These are phyloP conservation scores for Axis porcinus DNA, from an alignment of 2,113 vertebrate genomes.

Conservation along the genomic window DNA sequence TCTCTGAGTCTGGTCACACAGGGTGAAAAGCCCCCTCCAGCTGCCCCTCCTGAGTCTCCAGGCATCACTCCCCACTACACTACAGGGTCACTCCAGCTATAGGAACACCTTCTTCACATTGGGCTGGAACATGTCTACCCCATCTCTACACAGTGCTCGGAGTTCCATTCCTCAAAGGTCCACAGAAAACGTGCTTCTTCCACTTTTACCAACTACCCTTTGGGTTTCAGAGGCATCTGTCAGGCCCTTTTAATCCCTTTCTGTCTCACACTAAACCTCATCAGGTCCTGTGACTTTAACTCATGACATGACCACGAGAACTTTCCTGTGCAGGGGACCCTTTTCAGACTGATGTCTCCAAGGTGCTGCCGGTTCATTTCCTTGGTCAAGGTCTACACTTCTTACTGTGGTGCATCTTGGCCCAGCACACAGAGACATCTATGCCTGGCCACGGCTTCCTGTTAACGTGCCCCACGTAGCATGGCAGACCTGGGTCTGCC, in stretches of 20 bases:
- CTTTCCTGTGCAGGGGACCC: neutral
- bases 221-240: neutral
- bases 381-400: neutral
- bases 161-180: neutral
- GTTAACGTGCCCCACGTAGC: accelerated
- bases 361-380: neutral
- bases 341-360: neutral
- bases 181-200: neutral
- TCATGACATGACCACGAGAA: neutral
- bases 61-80: neutral
- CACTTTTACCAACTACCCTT: neutral
- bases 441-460: neutral
- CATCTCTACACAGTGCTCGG: neutral
- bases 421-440: neutral
- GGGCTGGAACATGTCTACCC: neutral
- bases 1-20: neutral
- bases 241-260: neutral
- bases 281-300: neutral
- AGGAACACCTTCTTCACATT: neutral
- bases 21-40: neutral
- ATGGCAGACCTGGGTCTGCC: neutral
- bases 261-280: neutral
- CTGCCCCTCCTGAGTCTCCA: neutral
- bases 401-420: accelerated
- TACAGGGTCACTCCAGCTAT: neutral